These are phyloP conservation scores for Drosophila varians DNA, from an alignment of 1,140 invertebrate genomes.

Conservation along the genomic window DNA sequence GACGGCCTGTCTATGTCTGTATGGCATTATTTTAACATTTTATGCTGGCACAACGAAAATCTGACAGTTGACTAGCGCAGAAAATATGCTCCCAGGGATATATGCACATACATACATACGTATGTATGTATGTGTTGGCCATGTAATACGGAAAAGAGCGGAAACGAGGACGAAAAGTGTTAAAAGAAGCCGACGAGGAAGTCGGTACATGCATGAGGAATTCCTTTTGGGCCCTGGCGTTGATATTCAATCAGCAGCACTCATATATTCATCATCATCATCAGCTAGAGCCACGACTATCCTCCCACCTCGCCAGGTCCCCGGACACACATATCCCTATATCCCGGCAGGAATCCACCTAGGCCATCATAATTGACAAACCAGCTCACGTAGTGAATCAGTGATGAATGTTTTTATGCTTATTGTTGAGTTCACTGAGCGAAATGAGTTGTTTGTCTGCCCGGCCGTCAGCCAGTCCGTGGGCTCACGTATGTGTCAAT, in stretches of 20 bases:
- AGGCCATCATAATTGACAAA: conserved; percentile 68
- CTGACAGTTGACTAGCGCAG: conserved; percentile 79
- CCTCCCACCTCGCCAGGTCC: background rate
- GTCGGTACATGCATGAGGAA: conserved; percentile 39
- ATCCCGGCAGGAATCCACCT: conserved; percentile 40
- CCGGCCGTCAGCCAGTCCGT: background rate
- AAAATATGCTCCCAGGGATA: conserved; percentile 67
- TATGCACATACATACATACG: too few species aligned
- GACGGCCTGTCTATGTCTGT: conserved; percentile 65
- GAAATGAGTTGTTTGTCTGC: conserved; percentile 78
- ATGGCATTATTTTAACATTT: conserved; percentile 82
- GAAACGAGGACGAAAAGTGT: conserved; percentile 74
- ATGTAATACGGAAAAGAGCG: conserved; percentile 24
- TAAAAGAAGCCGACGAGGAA: conserved; percentile 51
- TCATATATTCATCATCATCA: conserved; percentile 71
- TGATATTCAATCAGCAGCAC: conserved; percentile 76
- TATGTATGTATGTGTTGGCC: background rate
- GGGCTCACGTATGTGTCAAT: conserved; percentile 41
- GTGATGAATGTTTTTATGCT: conserved; percentile 82
- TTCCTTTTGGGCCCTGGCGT: conserved; percentile 45
- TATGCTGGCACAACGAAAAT: conserved; percentile 81
- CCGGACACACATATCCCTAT: conserved; percentile 10
- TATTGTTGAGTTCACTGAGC: conserved; percentile 80
- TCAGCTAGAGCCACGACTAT: conserved; percentile 9
- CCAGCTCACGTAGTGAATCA: conserved; percentile 78